These are phyloP conservation scores for Anarsia innoxiella DNA, from an alignment of 2,888 invertebrate species.

Conservation along the genomic window DNA sequence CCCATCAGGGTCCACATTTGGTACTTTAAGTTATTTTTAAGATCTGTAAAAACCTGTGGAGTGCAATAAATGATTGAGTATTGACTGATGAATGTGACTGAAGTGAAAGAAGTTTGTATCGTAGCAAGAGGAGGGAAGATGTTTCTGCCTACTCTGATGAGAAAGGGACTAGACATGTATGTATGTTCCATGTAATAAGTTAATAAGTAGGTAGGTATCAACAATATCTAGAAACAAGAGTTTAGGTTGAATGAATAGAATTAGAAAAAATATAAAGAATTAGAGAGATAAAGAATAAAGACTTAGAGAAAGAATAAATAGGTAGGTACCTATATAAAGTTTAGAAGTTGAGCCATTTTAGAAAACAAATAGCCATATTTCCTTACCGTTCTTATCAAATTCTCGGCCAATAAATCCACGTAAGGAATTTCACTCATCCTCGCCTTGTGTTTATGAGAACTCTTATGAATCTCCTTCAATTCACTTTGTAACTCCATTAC, in stretches of 20 bases:
- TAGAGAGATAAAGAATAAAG: not conserved
- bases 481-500: conserved; percentile 29
- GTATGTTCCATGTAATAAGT: no score
- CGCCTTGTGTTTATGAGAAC: conserved; percentile 28
- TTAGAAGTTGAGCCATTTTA: conserved; percentile 16
- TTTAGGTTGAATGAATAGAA: not conserved
- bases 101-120: no score
- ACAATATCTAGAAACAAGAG: no score
- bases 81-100: no score
- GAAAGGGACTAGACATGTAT: no score
- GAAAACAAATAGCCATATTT: not conserved
- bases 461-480: conserved; percentile 38
- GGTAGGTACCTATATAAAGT: not conserved
- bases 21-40: no score
- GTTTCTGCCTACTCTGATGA: no score
- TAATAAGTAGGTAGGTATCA: no score
- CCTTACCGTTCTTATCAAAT: conserved; percentile 46
- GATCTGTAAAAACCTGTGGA: no score
- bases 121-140: no score
- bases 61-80: no score
- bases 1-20: no score
- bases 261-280: not conserved
- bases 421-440: conserved; percentile 34
- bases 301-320: not conserved
- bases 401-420: conserved; percentile 34